A percentile compares a stretch with the other conserved stretches of the same genome.
These are phyloP conservation scores for Martes martes DNA, from an alignment of 2,113 vertebrate species.

Conservation along the genomic window DNA sequence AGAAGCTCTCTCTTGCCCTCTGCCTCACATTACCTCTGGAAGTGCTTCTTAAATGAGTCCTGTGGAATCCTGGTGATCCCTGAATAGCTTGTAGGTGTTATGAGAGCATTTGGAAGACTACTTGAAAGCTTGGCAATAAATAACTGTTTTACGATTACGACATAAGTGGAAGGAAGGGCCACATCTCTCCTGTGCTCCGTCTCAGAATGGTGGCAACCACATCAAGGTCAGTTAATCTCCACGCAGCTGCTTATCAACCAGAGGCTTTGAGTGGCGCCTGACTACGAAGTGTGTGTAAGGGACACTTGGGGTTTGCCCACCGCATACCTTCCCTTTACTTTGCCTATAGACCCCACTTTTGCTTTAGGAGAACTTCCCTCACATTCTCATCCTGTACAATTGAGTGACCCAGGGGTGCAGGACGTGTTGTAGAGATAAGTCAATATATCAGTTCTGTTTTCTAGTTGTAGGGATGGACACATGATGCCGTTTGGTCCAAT, in stretches of 20 bases:
- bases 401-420: not conserved
- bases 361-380: not conserved
- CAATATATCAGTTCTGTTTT: not conserved
- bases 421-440: not conserved
- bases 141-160: slow-evolving; percentile 4
- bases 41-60: slow-evolving; percentile 7
- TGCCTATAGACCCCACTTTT: not conserved
- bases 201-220: not conserved
- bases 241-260: not conserved
- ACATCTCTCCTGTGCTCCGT: not conserved
- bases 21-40: not conserved
- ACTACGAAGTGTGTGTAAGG: no score
- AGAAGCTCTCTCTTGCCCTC: not conserved
- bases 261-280: not conserved
- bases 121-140: slow-evolving; percentile 17
- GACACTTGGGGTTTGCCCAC: not conserved
- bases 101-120: not conserved
- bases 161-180: not conserved
- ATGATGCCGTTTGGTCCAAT: not conserved
- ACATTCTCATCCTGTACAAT: not conserved
- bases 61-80: not conserved
- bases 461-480: not conserved
- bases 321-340: not conserved
- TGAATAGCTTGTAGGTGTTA: not conserved
- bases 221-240: not conserved